A percentile compares a stretch with the other conserved stretches of the same genome.
phyloP scores from a whole-genome alignment of 2,113 vertebrate species.

The Calypte anna region DNA sequence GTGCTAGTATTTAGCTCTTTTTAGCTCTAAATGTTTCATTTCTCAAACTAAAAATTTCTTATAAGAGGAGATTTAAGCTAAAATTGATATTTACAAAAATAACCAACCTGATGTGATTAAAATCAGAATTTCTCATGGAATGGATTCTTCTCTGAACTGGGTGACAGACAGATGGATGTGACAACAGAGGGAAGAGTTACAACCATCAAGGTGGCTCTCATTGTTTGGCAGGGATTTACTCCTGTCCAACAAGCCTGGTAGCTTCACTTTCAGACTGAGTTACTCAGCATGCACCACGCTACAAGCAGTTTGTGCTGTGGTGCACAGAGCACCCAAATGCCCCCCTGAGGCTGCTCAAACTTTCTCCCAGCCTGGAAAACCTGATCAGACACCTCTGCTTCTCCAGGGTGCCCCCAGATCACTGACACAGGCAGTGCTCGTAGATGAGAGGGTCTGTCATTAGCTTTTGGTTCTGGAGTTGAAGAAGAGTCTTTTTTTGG shows the following conservation, averaged over 20 bases:
- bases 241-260: constrained; percentile 43
- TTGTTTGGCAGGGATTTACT: constrained; percentile 61
- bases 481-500: not conserved
- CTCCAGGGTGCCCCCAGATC: not conserved
- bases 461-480: not conserved
- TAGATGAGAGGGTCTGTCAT: not conserved
- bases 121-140: constrained; percentile 52
- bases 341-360: not conserved
- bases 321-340: not conserved
- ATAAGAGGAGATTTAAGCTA: constrained; percentile 7
- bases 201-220: constrained; percentile 45
- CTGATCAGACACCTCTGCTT: not conserved
- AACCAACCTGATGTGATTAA: constrained; percentile 39
- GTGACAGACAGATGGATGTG: constrained; percentile 66
- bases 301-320: not conserved
- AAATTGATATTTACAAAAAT: constrained; percentile 48
- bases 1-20: constrained; percentile 2
- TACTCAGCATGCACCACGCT: not conserved
- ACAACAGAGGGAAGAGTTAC: constrained; percentile 57
- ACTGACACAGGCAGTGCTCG: accelerated
- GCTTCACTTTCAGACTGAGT: constrained; percentile 8
- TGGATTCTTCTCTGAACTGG: constrained; percentile 17
- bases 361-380: not conserved
- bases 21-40: not conserved
- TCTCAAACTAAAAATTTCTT: not conserved